These are phyloP conservation scores for Villa cingulata DNA, from an alignment of 2,888 invertebrate species.

Conservation along the genomic window DNA sequence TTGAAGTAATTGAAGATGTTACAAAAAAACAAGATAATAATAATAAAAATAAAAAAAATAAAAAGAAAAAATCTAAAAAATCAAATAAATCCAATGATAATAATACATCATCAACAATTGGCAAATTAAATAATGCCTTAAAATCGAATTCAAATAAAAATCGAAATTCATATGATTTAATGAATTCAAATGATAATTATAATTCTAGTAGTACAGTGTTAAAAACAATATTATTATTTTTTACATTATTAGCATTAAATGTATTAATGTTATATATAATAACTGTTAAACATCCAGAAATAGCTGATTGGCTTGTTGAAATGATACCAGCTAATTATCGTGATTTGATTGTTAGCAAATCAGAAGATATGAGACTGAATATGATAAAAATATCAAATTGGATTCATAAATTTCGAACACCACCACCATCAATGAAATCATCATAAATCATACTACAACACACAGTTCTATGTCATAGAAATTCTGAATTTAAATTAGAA, in stretches of 20 bases:
- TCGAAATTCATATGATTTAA: constrained; percentile 4
- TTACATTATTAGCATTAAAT: constrained; percentile 27
- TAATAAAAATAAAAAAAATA: constrained; percentile 14
- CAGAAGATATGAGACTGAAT: constrained; percentile 24
- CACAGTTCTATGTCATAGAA: too few relatives aligned
- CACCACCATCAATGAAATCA: constrained; percentile 7
- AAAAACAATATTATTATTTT: constrained; percentile 27
- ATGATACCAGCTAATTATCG: constrained; percentile 32
- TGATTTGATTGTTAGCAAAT: constrained; percentile 29
- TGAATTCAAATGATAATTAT: not conserved
- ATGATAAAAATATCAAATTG: constrained; percentile 30
- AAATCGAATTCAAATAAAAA: constrained; percentile 14
- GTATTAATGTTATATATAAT: constrained; percentile 29
- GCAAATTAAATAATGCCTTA: not conserved
- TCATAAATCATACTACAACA: too few relatives aligned
- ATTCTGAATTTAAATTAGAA: too few relatives aligned
- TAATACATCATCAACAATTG: constrained; percentile 4
- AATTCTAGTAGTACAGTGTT: constrained; percentile 22
- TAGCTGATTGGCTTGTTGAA: constrained; percentile 29
- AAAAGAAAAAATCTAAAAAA: constrained; percentile 14
- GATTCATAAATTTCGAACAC: constrained; percentile 29
- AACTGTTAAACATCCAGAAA: constrained; percentile 33
- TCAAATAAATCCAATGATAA: too few relatives aligned
- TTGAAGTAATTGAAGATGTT: constrained; percentile 10
- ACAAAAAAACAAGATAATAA: constrained; percentile 9